Percentiles rank a stretch among this genome's conserved stretches.
Evolutionary conservation across 2,113 vertebrate species (phyloP).

Genomic region (Stigmatopora nigra): DNA sequence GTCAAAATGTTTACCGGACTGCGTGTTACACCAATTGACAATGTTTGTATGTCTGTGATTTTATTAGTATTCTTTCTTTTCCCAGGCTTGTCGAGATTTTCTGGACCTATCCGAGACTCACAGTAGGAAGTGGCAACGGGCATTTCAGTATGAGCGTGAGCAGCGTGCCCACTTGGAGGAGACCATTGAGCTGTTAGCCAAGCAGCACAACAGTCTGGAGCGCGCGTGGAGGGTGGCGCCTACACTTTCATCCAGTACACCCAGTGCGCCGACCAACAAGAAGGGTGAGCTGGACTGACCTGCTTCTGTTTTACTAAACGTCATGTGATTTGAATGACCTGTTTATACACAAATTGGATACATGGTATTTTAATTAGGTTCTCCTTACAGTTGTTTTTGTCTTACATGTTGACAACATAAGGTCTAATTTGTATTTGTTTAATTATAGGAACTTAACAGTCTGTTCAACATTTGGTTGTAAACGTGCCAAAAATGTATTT

Average conservation of each 20-base stretch:
- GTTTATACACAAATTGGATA: constrained; percentile 13
- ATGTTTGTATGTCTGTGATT: constrained; percentile 3
- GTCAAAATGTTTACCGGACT: no score
- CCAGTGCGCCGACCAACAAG: constrained; percentile 56
- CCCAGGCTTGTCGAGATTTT: constrained; percentile 95
- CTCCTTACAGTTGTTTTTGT: background rate
- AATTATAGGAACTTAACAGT: background rate
- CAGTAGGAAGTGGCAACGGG: constrained; percentile 92
- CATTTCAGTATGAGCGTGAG: constrained; percentile 92
- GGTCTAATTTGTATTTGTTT: no score
- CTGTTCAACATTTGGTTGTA: background rate
- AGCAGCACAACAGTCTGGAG: constrained; percentile 97
- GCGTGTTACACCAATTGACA: background rate
- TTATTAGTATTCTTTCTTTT: no score
- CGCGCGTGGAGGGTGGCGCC: constrained; percentile 86
- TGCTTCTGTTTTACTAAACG: background rate
- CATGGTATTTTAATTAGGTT: constrained; percentile 13
- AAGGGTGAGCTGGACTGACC: constrained; percentile 72
- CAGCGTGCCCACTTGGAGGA: constrained; percentile 90
- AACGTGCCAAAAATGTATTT: background rate
- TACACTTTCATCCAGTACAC: constrained; percentile 60
- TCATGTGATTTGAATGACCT: constrained; percentile 15
- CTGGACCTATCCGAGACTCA: constrained; percentile 89
- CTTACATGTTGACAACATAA: background rate
- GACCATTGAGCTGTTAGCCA: constrained; percentile 95